phyloP scores from a whole-genome alignment of 2,797 vertebrate species.

The Xenops minutus region DNA sequence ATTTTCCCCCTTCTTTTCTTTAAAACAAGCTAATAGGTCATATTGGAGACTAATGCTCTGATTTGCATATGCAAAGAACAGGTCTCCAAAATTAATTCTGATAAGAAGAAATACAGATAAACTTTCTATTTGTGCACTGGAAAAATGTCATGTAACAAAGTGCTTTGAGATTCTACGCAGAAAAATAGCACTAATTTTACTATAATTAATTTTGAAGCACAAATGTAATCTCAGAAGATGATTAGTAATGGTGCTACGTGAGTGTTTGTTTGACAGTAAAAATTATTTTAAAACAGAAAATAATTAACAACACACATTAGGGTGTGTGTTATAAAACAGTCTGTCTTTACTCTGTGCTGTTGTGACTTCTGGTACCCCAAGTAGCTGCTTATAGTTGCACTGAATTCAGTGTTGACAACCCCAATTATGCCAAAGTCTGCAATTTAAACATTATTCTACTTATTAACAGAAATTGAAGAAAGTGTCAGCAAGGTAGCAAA shows the following conservation, averaged over 20 bases:
- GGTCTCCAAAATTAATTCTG: neutral
- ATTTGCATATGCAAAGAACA: neutral
- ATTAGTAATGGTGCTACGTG: neutral
- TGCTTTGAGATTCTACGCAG: neutral
- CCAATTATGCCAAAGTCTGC: neutral
- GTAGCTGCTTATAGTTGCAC: neutral
- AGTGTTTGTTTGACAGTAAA: neutral
- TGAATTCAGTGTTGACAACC: neutral
- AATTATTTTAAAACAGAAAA: neutral
- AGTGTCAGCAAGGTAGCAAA: neutral
- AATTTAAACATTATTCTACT: neutral
- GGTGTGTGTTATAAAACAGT: neutral
- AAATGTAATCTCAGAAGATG: neutral
- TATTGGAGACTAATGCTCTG: neutral
- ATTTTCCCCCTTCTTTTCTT: neutral
- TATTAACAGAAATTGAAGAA: neutral
- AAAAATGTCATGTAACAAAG: neutral
- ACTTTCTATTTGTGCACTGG: neutral
- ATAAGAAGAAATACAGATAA: neutral
- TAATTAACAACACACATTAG: neutral
- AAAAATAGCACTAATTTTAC: neutral
- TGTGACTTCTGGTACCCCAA: neutral
- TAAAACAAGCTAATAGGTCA: neutral
- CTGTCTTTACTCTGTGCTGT: neutral
- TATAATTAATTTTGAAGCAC: neutral